Evolutionary conservation across 2,797 vertebrate genomes (phyloP), one percentile per base, ranked within the genome.

Genomic region (Botia kubotai): DNA sequence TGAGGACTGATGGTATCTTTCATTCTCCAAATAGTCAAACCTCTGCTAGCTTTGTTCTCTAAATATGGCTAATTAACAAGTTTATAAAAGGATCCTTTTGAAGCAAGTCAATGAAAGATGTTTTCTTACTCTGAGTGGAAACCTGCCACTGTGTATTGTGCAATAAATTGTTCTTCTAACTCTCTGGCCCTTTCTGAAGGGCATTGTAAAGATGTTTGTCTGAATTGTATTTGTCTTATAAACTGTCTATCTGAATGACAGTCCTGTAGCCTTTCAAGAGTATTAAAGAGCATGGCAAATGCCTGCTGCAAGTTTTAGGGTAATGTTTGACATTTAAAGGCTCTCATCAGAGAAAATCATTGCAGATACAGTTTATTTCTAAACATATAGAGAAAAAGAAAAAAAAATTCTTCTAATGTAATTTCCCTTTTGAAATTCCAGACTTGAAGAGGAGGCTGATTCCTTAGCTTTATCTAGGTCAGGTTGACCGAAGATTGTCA

Each of bases 231-330:
- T 23, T 55, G 66, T 55, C 68, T 36, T 23, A 26, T 55, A 58
- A 52, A n/a, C 43, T 46, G 43, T 23, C 5, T 62, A 19, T 73
- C 70, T 57, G 66, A 68, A 48, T 80, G 63, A 80, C 21, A 65
- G 63, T 2, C 36, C 43, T 14, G 7, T 48, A 74, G 26, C n/a
- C 55, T 33, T 74, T 69, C 26, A 53, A 74, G n/a, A 19, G 29
- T 74, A 33, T 69, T 16, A 60, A 78, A 78, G 62, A 82, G 70
- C 43, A 79, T 82, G 17, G 52, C 17, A 80, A 80, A 74, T 68
- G 52, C 2, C 63, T 50, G 10, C 63, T 80, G 79, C 72, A 50
- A 74, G 50, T 66, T 73, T 66, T 66, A 26, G 6, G 17, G 48
- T 33, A 65, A 79, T 65, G 58, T 46, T 66, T 80, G 29, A 66